These are phyloP conservation scores for Scatophagus argus DNA, from an alignment of 2,113 vertebrate genomes.

Conservation along the genomic window DNA sequence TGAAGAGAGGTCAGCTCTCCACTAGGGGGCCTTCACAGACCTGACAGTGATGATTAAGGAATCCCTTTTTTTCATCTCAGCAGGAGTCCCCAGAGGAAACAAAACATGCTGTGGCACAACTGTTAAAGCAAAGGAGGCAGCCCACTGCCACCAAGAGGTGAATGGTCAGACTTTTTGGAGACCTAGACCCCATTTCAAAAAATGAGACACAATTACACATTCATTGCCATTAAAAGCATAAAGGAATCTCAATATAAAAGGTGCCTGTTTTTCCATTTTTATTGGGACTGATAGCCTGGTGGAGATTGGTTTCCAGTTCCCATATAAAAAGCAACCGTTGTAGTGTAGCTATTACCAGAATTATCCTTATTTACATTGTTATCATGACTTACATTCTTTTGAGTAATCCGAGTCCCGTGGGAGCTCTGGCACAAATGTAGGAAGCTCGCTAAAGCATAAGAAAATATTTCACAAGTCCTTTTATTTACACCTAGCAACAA, in stretches of 20 bases:
- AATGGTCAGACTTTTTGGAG: conserved; percentile 31
- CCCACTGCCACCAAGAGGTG: conserved; percentile 47
- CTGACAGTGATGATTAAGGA: conserved; percentile 42
- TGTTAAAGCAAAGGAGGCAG: conserved; percentile 61
- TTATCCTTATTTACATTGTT: conserved; percentile 74
- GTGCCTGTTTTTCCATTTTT: conserved; percentile 43
- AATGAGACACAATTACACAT: conserved; percentile 74
- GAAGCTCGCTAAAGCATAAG: conserved; percentile 75
- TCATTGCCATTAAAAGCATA: conserved; percentile 75
- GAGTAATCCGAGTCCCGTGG: conserved; percentile 71
- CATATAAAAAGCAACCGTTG: conserved; percentile 41
- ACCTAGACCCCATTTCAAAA: conserved; percentile 38
- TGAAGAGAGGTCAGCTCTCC: conserved; percentile 62
- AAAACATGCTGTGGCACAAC: conserved; percentile 44
- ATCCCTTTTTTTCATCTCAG: conserved; percentile 57
- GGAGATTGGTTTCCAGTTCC: conserved; percentile 40
- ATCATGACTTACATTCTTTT: conserved; percentile 81
- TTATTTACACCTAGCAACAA: conserved; percentile 53
- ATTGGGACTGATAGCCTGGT: conserved; percentile 40
- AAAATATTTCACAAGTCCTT: conserved; percentile 71
- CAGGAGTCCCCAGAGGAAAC: conserved; percentile 29
- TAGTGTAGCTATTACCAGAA: conserved; percentile 71
- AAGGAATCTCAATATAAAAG: conserved; percentile 71
- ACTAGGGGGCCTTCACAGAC: conserved; percentile 54
- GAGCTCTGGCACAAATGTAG: conserved; percentile 72